Conservation (phyloP, 1,140 invertebrate species). For the Heliconius hewitsoni region DNA sequence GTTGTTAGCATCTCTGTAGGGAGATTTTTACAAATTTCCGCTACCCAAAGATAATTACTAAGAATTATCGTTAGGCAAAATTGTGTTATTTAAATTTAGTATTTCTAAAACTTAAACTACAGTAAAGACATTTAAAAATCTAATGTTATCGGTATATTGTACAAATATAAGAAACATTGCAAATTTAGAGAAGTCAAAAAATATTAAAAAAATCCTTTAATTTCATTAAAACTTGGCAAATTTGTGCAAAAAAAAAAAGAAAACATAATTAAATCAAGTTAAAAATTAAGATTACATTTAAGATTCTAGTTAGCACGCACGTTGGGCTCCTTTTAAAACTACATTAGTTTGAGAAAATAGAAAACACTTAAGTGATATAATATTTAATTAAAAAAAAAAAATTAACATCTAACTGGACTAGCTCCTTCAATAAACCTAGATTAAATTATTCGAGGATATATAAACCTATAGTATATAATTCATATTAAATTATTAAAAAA, state of each 20-base stretch:
- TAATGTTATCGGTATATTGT: neutral
- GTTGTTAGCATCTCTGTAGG: too few relatives aligned
- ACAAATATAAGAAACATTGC: neutral
- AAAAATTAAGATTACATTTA: conserved; percentile 36
- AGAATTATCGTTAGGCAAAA: too few relatives aligned
- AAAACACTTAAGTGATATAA: conserved; percentile 58
- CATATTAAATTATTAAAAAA: neutral
- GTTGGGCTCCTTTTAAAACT: conserved; percentile 46
- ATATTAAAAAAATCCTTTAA: neutral
- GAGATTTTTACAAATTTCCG: too few relatives aligned
- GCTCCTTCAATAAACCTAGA: conserved; percentile 71
- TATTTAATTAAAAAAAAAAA: conserved; percentile 38
- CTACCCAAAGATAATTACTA: too few relatives aligned
- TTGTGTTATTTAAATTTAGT: too few relatives aligned
- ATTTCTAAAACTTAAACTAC: too few relatives aligned
- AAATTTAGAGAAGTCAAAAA: neutral
- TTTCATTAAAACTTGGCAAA: conserved; percentile 18
- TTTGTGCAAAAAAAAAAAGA: conserved; percentile 36
- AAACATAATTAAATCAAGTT: conserved; percentile 21
- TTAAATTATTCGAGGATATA: conserved; percentile 50
- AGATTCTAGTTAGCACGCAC: conserved; percentile 51
- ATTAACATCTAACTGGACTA: conserved; percentile 71
- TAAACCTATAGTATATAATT: conserved; percentile 12
- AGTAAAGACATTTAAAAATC: too few relatives aligned
- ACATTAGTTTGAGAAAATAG: conserved; percentile 58